Evolutionary conservation across 2,888 invertebrate species (phyloP).

Genomic region (Chloroclysta siterata): DNA sequence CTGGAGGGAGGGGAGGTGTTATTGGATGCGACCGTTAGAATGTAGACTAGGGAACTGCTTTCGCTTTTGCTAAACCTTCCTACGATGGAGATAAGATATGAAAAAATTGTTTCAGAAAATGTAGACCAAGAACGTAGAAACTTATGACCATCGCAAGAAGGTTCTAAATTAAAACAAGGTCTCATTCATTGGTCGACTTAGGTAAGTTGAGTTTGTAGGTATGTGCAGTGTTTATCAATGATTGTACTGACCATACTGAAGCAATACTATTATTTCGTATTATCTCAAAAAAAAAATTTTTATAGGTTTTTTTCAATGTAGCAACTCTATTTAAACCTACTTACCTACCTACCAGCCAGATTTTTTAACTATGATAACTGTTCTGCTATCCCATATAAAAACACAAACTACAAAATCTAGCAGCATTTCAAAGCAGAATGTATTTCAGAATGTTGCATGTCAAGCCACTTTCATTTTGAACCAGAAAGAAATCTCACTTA

Average conservation of each 20-base stretch:
- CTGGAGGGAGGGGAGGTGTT: conserved; percentile 73
- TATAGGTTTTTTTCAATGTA: too few species aligned
- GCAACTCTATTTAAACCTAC: too few species aligned
- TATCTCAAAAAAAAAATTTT: background rate
- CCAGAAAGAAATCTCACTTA: background rate
- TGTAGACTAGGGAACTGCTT: conserved; percentile 26
- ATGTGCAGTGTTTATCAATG: background rate
- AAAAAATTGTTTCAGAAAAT: background rate
- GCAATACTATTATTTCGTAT: background rate
- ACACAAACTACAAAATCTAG: too few species aligned
- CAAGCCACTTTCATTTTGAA: background rate
- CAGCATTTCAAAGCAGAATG: too few species aligned
- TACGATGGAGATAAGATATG: background rate
- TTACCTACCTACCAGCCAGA: too few species aligned
- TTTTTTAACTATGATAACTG: too few species aligned
- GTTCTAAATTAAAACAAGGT: conserved; percentile 9
- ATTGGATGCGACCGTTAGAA: conserved; percentile 49
- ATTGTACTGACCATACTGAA: background rate
- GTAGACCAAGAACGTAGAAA: background rate
- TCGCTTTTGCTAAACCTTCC: background rate
- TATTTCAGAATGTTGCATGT: background rate
- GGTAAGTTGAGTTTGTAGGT: background rate
- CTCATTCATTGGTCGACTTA: conserved; percentile 13
- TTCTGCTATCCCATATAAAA: too few species aligned
- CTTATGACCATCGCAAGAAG: conserved; percentile 3